These are phyloP conservation scores for Prochilodus magdalenae DNA, from an alignment of 2,113 vertebrate species.

Conservation along the genomic window DNA sequence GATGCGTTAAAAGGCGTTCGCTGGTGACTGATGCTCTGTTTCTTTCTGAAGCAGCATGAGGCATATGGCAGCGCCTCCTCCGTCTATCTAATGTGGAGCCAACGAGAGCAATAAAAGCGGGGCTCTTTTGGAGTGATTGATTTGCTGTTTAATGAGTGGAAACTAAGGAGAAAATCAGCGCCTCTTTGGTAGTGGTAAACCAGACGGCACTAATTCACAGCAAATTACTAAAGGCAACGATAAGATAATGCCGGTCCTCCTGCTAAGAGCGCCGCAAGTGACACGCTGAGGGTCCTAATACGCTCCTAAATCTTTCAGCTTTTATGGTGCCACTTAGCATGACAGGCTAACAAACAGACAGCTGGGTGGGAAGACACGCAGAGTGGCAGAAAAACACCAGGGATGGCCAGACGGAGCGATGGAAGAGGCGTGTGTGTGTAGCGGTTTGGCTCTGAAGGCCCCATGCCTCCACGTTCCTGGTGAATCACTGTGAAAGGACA, in stretches of 20 bases:
- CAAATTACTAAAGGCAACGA: not conserved
- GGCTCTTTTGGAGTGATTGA: not conserved
- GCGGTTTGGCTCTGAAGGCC: not conserved
- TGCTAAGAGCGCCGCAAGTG: not conserved
- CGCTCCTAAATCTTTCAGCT: not conserved
- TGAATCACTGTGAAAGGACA: not conserved
- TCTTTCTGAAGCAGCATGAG: not conserved
- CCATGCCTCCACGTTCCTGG: not conserved
- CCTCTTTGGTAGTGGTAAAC: constrained; percentile 1
- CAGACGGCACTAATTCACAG: not conserved
- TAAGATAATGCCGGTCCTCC: not conserved
- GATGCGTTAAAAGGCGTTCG: not conserved
- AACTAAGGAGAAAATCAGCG: not conserved
- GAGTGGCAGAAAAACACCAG: not conserved
- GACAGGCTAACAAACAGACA: constrained; percentile 4
- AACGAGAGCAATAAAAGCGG: not conserved
- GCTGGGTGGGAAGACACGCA: not conserved
- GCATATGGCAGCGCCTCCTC: not conserved
- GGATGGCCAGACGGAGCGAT: not conserved
- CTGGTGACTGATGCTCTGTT: not conserved
- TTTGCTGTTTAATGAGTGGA: not conserved
- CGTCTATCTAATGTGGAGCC: not conserved
- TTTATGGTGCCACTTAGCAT: not conserved
- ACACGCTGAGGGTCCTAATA: not conserved
- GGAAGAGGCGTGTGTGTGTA: not conserved